A percentile compares a stretch with the other conserved stretches of the same genome.
Evolutionary conservation across 1,140 invertebrate genomes (phyloP).

Genomic region (Leptopilina boulardi): DNA sequence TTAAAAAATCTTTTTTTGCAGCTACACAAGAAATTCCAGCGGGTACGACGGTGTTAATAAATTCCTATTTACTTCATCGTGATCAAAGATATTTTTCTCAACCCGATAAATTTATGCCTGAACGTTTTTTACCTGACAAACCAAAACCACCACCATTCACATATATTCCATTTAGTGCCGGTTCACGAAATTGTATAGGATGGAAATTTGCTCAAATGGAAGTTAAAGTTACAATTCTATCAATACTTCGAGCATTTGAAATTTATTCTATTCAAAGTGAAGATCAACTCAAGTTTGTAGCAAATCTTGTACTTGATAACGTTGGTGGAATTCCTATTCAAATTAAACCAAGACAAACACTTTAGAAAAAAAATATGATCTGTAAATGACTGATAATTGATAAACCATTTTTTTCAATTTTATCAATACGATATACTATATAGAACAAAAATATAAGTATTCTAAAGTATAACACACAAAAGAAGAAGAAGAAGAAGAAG

Average conservation of each 20-base stretch:
- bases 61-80: conserved; percentile 76
- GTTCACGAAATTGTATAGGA: conserved; percentile 75
- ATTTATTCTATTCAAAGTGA: conserved; percentile 68
- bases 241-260: conserved; percentile 75
- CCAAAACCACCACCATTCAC: conserved; percentile 74
- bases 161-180: conserved; percentile 80
- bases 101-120: conserved; percentile 79
- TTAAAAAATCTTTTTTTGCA: conserved; percentile 50
- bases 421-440: not conserved
- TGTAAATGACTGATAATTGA: conserved; percentile 3
- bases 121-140: conserved; percentile 77
- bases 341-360: conserved; percentile 54
- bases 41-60: conserved; percentile 65
- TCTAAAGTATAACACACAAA: not conserved
- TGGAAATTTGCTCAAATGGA: conserved; percentile 79
- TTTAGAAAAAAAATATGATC: not conserved
- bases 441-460: not conserved
- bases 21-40: conserved; percentile 63
- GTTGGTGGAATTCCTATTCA: conserved; percentile 60
- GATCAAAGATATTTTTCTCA: conserved; percentile 78
- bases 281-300: conserved; percentile 58
- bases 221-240: conserved; percentile 77
- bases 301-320: conserved; percentile 64
- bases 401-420: not conserved
- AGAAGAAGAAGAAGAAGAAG: too few relatives aligned